Base-by-base conservation (phyloP, 2,797 vertebrate genomes). In the Alectoris magna region DNA sequence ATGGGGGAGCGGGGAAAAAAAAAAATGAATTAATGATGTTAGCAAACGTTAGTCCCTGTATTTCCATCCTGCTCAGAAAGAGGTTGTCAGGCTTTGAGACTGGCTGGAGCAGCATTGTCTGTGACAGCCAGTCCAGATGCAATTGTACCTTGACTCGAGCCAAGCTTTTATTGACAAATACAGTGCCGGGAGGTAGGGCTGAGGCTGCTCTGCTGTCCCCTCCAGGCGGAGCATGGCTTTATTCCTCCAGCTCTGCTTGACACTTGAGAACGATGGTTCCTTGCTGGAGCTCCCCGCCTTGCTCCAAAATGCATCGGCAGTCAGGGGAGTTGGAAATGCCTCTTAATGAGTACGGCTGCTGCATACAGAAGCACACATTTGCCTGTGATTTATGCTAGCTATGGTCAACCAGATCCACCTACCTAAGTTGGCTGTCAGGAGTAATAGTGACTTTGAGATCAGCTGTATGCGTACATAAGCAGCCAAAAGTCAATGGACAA, bases 11-110 rank as follows among this genome's bases (percentile, higher is more conserved):
- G 95, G 82, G 78, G 63, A 31, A n/a, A 77, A 96, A 91, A 93
- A 96, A 92, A 93, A 96, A 88, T 68, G 95, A 96, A 96, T 97
- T 97, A 97, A 98, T 98, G 97, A 97, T 98, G 97, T 98, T 98
- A 98, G 97, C 97, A 97, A 97, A 97, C 98, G 98, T 98, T 98
- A 98, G 98, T 98, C 56, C 53, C 84, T 51, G 66, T 91, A 94
- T 97, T 95, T 95, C 82, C 87, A 90, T 96, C 95, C 84, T 92
- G 90, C 74, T 95, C 91, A 8, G 34, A 96, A 95, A 94, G 93
- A 68, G 94, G 48, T 29, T 96, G 95, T 97, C 96, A 97, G 93
- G 87, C 91, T 93, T 59, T 85, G 85, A 86, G 88, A 80, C 84
- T 4, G 17, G 34, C 86, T 80, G 75, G 85, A 96, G 81, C 84